Percentiles rank a stretch among this genome's conserved stretches.
phyloP scores from a whole-genome alignment of 2,797 vertebrate species.

The Molossus alvarezi region DNA sequence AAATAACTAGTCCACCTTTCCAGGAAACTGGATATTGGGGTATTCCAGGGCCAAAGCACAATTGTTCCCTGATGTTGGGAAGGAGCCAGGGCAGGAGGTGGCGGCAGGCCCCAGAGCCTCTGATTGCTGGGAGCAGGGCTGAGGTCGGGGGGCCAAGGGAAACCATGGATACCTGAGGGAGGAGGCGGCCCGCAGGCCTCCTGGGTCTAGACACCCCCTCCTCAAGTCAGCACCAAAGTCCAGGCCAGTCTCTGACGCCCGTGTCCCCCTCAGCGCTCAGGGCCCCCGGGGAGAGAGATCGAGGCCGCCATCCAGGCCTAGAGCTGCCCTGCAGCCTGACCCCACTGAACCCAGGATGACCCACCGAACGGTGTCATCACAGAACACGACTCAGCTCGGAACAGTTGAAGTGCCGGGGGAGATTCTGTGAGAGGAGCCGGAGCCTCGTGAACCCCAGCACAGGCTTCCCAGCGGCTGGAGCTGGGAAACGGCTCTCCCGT shows the following conservation, averaged over 20 bases:
- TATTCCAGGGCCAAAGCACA: neutral
- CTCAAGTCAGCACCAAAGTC: too few species aligned
- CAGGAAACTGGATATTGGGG: slow-evolving; percentile 51
- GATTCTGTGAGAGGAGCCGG: neutral
- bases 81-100: neutral
- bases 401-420: neutral
- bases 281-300: neutral
- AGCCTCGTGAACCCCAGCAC: neutral
- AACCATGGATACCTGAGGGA: neutral
- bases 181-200: neutral
- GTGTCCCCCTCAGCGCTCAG: neutral
- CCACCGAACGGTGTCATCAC: neutral
- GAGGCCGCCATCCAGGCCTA: neutral
- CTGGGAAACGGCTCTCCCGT: neutral
- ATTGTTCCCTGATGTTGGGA: slow-evolving; percentile 30
- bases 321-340: neutral
- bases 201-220: neutral
- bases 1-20: neutral
- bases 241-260: neutral
- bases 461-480: neutral
- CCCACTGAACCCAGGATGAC: neutral
- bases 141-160: neutral
- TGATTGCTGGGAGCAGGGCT: neutral
- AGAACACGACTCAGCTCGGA: too few species aligned
- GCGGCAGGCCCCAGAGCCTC: neutral